phyloP scores from a whole-genome alignment of 2,888 invertebrate genomes.

The Bruchidius siliquastri region DNA sequence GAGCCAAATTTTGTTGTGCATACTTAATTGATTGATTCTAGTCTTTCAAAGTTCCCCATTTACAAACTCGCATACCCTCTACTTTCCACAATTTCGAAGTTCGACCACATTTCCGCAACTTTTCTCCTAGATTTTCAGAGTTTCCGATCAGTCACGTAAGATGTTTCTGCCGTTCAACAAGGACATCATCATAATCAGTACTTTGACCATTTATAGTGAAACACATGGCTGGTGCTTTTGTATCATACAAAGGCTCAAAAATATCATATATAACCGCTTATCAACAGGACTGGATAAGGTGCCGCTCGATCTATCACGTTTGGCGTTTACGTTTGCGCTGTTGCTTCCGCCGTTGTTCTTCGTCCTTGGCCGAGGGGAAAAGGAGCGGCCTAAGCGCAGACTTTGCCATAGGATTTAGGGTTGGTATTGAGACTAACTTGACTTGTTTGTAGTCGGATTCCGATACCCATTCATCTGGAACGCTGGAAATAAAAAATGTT shows the following conservation, averaged over 20 bases:
- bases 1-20: too few species aligned
- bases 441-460: slow-evolving; percentile 64
- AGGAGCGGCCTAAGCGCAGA: slow-evolving; percentile 54
- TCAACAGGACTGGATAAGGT: background rate
- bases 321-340: slow-evolving; percentile 40
- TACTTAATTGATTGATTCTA: too few species aligned
- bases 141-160: background rate
- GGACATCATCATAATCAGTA: slow-evolving; percentile 4
- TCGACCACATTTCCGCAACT: too few species aligned
- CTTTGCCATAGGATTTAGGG: slow-evolving; percentile 51
- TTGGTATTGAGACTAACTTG: slow-evolving; percentile 57
- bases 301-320: slow-evolving; percentile 35
- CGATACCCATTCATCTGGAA: slow-evolving; percentile 82
- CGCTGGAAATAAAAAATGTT: slow-evolving; percentile 51
- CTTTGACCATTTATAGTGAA: slow-evolving; percentile 20
- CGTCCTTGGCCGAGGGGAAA: slow-evolving; percentile 35
- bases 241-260: slow-evolving; percentile 31
- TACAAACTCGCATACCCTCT: too few species aligned
- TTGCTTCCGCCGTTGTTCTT: slow-evolving; percentile 41
- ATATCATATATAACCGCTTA: slow-evolving; percentile 24
- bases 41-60: too few species aligned
- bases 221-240: slow-evolving; percentile 16
- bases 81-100: too few species aligned
- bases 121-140: too few species aligned
- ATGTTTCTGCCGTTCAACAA: background rate